Percentiles rank a stretch among this genome's conserved stretches.
Evolutionary conservation across 2,888 invertebrate species (phyloP).

Genomic region (Thumatha senex): DNA sequence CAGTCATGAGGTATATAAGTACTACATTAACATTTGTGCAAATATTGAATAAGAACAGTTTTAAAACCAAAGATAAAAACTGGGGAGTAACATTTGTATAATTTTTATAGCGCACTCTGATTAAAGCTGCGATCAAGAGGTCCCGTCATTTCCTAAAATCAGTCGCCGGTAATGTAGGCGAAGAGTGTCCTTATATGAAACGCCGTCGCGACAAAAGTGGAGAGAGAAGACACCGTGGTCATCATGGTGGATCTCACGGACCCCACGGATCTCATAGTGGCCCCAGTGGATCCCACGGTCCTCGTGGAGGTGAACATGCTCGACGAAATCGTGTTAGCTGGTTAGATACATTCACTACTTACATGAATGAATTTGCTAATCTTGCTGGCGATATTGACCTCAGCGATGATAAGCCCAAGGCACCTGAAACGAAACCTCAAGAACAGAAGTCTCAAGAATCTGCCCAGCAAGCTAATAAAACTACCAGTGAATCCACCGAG

Average conservation of each 20-base stretch:
- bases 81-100: neutral
- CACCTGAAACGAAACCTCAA: constrained; percentile 24
- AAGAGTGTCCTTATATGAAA: constrained; percentile 54
- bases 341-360: constrained; percentile 74
- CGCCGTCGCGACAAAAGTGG: constrained; percentile 48
- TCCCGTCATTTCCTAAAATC: constrained; percentile 67
- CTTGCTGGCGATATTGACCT: constrained; percentile 68
- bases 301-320: constrained; percentile 35
- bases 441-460: constrained; percentile 19
- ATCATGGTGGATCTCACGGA: constrained; percentile 15
- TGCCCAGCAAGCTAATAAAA: constrained; percentile 17
- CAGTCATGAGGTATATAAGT: too few relatives aligned
- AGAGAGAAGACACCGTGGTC: constrained; percentile 42
- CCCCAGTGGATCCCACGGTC: constrained; percentile 19
- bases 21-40: too few relatives aligned
- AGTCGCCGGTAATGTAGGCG: constrained; percentile 37
- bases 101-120: constrained; percentile 51
- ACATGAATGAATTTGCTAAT: constrained; percentile 81
- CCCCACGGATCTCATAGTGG: constrained; percentile 18
- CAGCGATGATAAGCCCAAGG: constrained; percentile 29
- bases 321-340: constrained; percentile 59
- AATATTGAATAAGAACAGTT: too few relatives aligned
- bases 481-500: constrained; percentile 20
- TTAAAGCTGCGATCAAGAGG: constrained; percentile 66
- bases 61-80: neutral